phyloP scores from a whole-genome alignment of 2,113 vertebrate genomes.

The Emydocephalus ijimae region DNA sequence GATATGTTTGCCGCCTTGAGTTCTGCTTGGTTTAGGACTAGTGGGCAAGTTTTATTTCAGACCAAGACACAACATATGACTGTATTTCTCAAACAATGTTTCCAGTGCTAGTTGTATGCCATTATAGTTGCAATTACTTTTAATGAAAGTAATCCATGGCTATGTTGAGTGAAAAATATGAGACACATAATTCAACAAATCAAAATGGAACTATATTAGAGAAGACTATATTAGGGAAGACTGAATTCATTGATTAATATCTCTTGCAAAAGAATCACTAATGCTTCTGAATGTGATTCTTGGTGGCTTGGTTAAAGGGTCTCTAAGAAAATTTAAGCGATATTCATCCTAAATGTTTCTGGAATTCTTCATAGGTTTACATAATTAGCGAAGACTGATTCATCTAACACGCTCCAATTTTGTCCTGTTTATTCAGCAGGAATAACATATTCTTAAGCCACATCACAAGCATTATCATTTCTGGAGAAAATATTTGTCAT shows the following conservation, averaged over 20 bases:
- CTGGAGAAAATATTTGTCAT: background rate
- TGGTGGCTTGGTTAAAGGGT: background rate
- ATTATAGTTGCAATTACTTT: background rate
- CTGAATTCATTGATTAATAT: background rate
- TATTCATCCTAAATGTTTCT: background rate
- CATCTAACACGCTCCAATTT: background rate
- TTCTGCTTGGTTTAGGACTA: background rate
- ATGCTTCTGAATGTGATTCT: background rate
- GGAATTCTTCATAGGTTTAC: background rate
- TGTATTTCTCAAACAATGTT: background rate
- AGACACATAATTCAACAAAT: background rate
- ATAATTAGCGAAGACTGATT: background rate
- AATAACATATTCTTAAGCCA: background rate
- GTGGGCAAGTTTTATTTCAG: too few relatives aligned
- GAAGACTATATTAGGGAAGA: background rate
- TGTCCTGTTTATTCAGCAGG: background rate
- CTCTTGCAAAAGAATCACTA: background rate
- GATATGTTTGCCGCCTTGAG: background rate
- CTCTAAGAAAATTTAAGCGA: background rate
- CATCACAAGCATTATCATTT: background rate
- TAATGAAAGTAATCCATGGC: background rate
- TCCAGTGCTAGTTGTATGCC: background rate
- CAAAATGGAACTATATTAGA: background rate
- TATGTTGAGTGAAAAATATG: background rate
- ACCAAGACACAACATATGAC: too few relatives aligned